These are phyloP conservation scores for Garrulus glandarius DNA, from an alignment of 2,797 vertebrate species.

Conservation along the genomic window DNA sequence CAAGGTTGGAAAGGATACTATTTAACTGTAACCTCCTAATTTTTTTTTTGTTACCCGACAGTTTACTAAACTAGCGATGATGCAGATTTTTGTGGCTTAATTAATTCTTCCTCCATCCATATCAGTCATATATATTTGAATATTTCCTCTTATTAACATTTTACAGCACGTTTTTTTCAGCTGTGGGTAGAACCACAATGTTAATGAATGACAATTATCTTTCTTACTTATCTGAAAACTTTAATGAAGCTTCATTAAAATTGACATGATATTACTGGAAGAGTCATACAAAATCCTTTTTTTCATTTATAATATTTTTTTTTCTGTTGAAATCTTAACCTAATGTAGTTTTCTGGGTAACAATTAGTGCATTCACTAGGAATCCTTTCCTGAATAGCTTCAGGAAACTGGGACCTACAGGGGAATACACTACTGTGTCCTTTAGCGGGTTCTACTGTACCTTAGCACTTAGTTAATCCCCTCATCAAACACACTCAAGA, in stretches of 20 bases:
- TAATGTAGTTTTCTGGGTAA: neutral
- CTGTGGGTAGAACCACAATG: constrained; percentile 27
- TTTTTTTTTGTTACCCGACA: neutral
- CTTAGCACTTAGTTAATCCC: constrained; percentile 59
- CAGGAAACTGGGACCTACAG: neutral
- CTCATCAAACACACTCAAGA: constrained; percentile 50
- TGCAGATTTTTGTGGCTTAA: neutral
- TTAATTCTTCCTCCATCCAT: constrained; percentile 30
- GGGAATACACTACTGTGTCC: neutral
- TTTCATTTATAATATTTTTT: neutral
- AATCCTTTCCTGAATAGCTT: constrained; percentile 35
- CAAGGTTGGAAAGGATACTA: constrained; percentile 32
- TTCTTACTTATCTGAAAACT: constrained; percentile 49
- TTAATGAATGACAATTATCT: constrained; percentile 54
- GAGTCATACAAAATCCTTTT: neutral
- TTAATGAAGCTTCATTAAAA: constrained; percentile 59
- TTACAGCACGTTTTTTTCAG: constrained; percentile 61
- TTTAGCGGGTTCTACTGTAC: constrained; percentile 31
- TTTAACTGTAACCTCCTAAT: neutral
- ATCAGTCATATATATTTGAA: constrained; percentile 19
- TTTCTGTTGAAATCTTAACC: constrained; percentile 32
- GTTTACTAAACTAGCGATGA: constrained; percentile 2
- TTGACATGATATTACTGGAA: constrained; percentile 30
- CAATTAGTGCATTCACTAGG: constrained; percentile 8
- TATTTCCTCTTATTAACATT: constrained; percentile 49